Evolutionary conservation across 2,113 vertebrate genomes (phyloP), one percentile per base, ranked within the genome.

Genomic region (Poeciliopsis turrubarensis): DNA sequence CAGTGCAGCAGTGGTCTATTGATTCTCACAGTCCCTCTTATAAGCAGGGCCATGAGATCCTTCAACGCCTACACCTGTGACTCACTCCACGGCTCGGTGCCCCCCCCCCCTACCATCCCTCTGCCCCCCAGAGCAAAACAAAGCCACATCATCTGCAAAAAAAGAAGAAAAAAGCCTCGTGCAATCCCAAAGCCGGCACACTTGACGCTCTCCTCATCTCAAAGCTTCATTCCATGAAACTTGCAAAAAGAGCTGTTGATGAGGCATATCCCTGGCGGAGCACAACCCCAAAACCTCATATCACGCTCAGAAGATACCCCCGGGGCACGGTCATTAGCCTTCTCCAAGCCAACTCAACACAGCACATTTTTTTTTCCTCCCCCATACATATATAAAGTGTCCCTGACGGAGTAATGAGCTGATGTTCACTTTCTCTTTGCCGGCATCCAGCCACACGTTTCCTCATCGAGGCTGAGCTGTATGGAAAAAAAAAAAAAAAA

Each of bases 91-190:
- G 13, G 30, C 32, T 29, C 51, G 63, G 9, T 30, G 22, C 47
- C 26, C 39, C 30, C 30, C 47, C 39, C 0, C 11, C 39, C n/a
- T n/a, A 13, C 12, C 9, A 37, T 12, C 34, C 34, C 9, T 37
- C 34, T 37, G 0, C 19, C 37, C 29, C 19, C 32, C 26, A 54
- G 60, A 41, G 8, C 17, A 54, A 22, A 60, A 22, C 47, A 75
- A 34, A 62, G 39, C 39, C 51, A 66, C 64, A 71, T 81, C 68
- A 71, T 73, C 69, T 65, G 69, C 65, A 57, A 77, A 64, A 37
- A 11, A 34, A 10, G 1, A 34, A 34, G 9, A 37, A 37, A 34
- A 82, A 57, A 65, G 64, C 14, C 63, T 57, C 60, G 65, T 54
- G 31, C 72, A 71, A 62, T 39, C 27, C 68, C 22, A 39, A n/a